These are phyloP conservation scores for Zoroaster sp. DNA, from an alignment of 53 echinoderm and acorn worm species.

Conservation along the genomic window DNA sequence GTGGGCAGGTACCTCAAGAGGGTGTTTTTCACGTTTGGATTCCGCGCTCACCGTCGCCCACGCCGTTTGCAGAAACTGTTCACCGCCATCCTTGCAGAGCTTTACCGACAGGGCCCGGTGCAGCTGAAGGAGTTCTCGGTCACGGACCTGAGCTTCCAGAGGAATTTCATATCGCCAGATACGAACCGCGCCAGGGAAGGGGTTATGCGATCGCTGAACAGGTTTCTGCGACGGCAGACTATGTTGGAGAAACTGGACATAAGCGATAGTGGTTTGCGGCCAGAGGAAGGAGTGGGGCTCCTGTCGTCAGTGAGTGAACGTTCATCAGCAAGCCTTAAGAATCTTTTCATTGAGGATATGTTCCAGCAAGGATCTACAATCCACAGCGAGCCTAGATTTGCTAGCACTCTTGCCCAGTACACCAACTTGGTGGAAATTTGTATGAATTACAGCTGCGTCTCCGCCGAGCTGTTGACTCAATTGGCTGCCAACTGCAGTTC, in stretches of 20 bases:
- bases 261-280: conserved; percentile 66
- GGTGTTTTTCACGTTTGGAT: conserved; percentile 66
- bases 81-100: conserved; percentile 79
- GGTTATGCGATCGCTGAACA: conserved; percentile 70
- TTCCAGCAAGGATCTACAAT: conserved; percentile 63
- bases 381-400: conserved; percentile 51
- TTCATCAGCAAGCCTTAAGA: conserved; percentile 49
- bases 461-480: conserved; percentile 61
- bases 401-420: conserved; percentile 55
- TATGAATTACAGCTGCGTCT: conserved; percentile 81
- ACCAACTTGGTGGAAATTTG: conserved; percentile 59
- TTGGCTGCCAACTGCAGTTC: conserved; percentile 34
- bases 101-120: conserved; percentile 88
- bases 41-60: conserved; percentile 67
- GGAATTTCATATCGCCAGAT: conserved; percentile 42
- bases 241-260: conserved; percentile 70
- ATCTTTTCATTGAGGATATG: conserved; percentile 73
- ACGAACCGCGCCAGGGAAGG: conserved; percentile 62
- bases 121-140: conserved; percentile 80
- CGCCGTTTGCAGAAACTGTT: conserved; percentile 76
- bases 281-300: conserved; percentile 64
- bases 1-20: conserved; percentile 82
- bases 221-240: conserved; percentile 74
- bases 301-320: conserved; percentile 41
- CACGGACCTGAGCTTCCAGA: conserved; percentile 77